A percentile compares a stretch with the other conserved stretches of the same genome.
phyloP scores from a whole-genome alignment of 2,113 vertebrate genomes.

The Brachyhypopomus gauderio region DNA sequence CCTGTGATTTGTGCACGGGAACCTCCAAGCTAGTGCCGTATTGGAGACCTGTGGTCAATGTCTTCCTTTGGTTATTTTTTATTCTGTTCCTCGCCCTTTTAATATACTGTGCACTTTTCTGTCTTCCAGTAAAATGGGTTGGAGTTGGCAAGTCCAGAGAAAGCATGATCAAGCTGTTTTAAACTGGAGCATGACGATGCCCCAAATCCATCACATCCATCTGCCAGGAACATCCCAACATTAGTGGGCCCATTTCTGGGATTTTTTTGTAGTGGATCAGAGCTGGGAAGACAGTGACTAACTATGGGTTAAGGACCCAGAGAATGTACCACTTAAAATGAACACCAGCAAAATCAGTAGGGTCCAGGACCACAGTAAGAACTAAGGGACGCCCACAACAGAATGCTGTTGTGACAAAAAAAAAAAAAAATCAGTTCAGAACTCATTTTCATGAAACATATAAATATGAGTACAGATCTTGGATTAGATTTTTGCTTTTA shows the following conservation, averaged over 20 bases:
- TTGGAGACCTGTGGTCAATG: neutral
- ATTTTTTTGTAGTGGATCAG: slow-evolving; percentile 48
- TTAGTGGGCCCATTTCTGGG: slow-evolving; percentile 14
- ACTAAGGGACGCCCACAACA: neutral
- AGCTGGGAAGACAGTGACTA: slow-evolving; percentile 24
- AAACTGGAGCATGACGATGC: slow-evolving; percentile 40
- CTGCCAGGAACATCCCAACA: slow-evolving; percentile 5
- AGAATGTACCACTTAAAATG: slow-evolving; percentile 37
- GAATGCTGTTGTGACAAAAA: too few species aligned
- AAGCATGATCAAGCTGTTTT: slow-evolving; percentile 78
- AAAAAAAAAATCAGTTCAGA: neutral
- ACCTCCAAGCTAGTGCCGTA: too few species aligned
- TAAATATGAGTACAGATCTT: slow-evolving; percentile 11
- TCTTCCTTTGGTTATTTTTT: neutral
- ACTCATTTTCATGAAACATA: neutral
- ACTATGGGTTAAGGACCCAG: slow-evolving; percentile 46
- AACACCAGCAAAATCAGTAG: slow-evolving; percentile 42
- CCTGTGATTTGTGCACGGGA: neutral
- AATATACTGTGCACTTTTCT: slow-evolving; percentile 3
- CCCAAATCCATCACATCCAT: slow-evolving; percentile 18
- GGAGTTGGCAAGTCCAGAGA: slow-evolving; percentile 80
- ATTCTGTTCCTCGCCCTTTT: neutral
- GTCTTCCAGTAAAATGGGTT: slow-evolving; percentile 80
- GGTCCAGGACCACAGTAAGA: neutral
- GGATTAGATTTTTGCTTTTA: neutral